Conservation (phyloP, 2,113 vertebrate genomes). For the Pachyramphus minor region DNA sequence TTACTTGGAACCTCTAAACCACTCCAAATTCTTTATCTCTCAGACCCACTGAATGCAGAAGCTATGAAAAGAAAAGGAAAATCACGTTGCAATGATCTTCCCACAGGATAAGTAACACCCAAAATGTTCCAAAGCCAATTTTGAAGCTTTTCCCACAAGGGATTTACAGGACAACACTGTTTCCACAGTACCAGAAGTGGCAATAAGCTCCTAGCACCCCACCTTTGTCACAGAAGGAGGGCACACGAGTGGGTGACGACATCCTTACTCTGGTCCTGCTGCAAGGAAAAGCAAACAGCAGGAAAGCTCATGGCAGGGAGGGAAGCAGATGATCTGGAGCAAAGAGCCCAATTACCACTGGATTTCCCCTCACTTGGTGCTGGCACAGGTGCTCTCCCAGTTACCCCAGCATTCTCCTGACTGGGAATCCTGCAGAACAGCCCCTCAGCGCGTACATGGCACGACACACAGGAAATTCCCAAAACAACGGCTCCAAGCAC, state of each 20-base stretch:
- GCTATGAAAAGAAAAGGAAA: background rate
- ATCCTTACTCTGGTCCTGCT: background rate
- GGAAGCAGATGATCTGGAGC: background rate
- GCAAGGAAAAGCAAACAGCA: background rate
- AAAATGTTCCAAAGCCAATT: background rate
- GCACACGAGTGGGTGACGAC: background rate
- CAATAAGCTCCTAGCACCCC: background rate
- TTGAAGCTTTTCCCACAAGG: background rate
- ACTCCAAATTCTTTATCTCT: background rate
- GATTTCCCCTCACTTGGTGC: background rate
- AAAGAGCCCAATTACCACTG: no score
- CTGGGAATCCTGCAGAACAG: background rate
- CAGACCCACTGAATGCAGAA: background rate
- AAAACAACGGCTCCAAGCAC: rapidly evolving
- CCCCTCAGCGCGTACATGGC: background rate
- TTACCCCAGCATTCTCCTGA: rapidly evolving
- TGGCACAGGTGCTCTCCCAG: no score
- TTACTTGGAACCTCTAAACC: background rate
- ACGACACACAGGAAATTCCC: background rate
- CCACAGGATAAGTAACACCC: background rate
- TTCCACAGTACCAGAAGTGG: background rate
- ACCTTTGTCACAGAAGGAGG: background rate
- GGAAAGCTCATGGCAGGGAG: background rate
- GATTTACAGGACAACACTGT: background rate
- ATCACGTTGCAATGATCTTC: background rate